These are phyloP conservation scores for Ypsolopha sequella DNA, from an alignment of 2,888 invertebrate species.

Conservation along the genomic window DNA sequence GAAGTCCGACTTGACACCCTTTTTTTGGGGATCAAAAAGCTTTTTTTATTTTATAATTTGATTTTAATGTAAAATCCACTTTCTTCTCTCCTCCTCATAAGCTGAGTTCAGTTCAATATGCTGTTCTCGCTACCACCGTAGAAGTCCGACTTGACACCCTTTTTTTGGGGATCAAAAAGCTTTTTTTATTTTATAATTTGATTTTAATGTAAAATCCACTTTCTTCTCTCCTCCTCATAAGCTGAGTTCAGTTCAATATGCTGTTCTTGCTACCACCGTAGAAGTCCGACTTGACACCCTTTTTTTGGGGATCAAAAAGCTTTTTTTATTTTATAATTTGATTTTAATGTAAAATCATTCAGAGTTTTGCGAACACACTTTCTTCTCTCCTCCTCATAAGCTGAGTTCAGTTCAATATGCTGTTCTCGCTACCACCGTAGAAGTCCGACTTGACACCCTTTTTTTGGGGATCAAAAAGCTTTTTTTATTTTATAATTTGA, in stretches of 20 bases:
- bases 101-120: slow-evolving; percentile 44
- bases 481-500: too few species aligned
- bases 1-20: slow-evolving; percentile 46
- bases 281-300: slow-evolving; percentile 46
- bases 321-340: too few species aligned
- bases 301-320: slow-evolving; percentile 14
- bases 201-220: too few species aligned
- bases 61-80: too few species aligned
- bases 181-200: too few species aligned
- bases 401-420: slow-evolving; percentile 48
- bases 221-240: slow-evolving; percentile 21
- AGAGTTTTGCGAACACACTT: too few species aligned
- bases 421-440: slow-evolving; percentile 53
- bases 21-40: slow-evolving; percentile 14
- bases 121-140: slow-evolving; percentile 53
- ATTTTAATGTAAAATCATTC: too few species aligned
- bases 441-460: slow-evolving; percentile 45
- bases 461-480: slow-evolving; percentile 11
- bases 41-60: too few species aligned
- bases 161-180: slow-evolving; percentile 14
- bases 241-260: slow-evolving; percentile 44
- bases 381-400: slow-evolving; percentile 22
- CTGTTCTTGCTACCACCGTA: slow-evolving; percentile 53
- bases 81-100: slow-evolving; percentile 21
- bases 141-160: slow-evolving; percentile 46